Conservation (phyloP, 2,113 vertebrate species). For the Arizona elegans region DNA sequence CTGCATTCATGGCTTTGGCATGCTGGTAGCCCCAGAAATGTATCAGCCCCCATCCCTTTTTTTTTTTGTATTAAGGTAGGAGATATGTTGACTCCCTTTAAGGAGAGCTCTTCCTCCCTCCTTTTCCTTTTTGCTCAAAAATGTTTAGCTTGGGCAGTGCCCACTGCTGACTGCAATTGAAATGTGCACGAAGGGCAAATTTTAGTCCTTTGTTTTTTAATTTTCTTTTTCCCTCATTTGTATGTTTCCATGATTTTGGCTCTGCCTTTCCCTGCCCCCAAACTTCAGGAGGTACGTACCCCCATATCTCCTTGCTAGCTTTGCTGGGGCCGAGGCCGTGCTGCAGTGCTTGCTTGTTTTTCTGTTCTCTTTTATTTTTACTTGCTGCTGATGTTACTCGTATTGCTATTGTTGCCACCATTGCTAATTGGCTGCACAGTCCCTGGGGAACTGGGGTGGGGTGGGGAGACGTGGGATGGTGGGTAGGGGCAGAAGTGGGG, state of each 20-base stretch:
- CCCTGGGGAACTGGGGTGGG: constrained; percentile 57
- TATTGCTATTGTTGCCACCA: constrained; percentile 68
- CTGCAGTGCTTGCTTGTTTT: constrained; percentile 70
- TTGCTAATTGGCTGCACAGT: constrained; percentile 59
- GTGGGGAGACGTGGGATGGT: constrained; percentile 12
- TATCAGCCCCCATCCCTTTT: not conserved
- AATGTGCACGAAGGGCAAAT: constrained; percentile 60
- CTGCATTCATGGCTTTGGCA: not conserved
- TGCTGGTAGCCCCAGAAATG: not conserved
- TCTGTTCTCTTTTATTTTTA: constrained; percentile 63
- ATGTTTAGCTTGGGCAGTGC: constrained; percentile 3
- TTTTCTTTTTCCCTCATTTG: constrained; percentile 93
- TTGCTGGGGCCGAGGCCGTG: constrained; percentile 80
- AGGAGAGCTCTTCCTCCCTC: not conserved
- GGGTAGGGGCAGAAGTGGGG: not conserved
- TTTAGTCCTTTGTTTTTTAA: constrained; percentile 83
- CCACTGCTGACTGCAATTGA: constrained; percentile 31
- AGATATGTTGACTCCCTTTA: not conserved
- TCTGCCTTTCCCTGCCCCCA: constrained; percentile 88
- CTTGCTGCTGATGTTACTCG: constrained; percentile 70
- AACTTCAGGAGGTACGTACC: constrained; percentile 98
- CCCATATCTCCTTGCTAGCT: constrained; percentile 72
- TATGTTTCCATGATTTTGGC: constrained; percentile 95
- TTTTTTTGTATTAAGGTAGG: not conserved
- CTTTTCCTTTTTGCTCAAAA: not conserved